Evolutionary conservation across 2,888 invertebrate species (phyloP), one percentile per base, ranked within the genome.

Genomic region (Alloplasta piceator): DNA sequence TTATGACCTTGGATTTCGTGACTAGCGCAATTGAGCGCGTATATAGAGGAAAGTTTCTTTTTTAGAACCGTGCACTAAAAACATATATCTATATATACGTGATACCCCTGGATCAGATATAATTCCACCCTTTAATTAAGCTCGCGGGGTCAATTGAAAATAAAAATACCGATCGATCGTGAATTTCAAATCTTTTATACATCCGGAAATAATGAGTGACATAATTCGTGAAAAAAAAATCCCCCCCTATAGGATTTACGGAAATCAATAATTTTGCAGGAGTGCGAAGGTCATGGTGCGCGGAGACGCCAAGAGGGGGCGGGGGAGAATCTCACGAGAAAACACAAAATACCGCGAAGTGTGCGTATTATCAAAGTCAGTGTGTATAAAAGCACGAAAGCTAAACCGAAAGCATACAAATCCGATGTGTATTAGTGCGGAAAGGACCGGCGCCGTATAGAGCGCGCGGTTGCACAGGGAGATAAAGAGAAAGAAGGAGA

Each of bases 251-350:
- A 70, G 67, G 76, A 72, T 73, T 78, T 9, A 14, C 38, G 68
- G 58, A 80, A 84, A 84, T 84, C 84, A 83, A 84, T 84, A 84
- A 77, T 83, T 84, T 83, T 75, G 83, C 68, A 72, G 74, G 75
- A 80, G 82, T 64, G 83, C 83, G 83, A 84, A 84, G 83, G 84
- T 83, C 84, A 83, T 76, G 80, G 77, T 60, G 64, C 56, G 73
- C 26, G 46, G 67, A 73, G 16, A 50, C 26, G 73, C 26, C 26
- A 39, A 73, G 58, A 71, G 77, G 64, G 7, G 71, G 14, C 46
- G 52, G 26, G 26, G 26, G 1, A 26, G 26, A 3, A 26, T 26
- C 3, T 26, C 26, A 26, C 26, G 64, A 56, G 64, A 43, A 43
- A 46, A 56, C 26, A 26, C 26, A 71, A 61, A 52, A 58, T 46